Percentiles rank a stretch among this genome's conserved stretches.
These are phyloP conservation scores for Scartelaos histophorus DNA, from an alignment of 2,113 vertebrate genomes.

Conservation along the genomic window DNA sequence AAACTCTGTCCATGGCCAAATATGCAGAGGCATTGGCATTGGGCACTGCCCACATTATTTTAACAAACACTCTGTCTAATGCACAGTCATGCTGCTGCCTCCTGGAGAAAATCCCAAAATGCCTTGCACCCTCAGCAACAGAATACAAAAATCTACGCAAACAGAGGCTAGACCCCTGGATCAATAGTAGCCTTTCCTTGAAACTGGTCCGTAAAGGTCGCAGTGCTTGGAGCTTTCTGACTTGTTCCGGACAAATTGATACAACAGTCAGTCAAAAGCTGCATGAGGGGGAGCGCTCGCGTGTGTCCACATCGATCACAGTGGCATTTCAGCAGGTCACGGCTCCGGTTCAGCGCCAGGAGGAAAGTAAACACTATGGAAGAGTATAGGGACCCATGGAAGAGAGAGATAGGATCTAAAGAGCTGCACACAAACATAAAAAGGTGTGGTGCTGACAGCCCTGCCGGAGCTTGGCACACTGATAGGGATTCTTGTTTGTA, in stretches of 20 bases:
- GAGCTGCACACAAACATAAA: not conserved
- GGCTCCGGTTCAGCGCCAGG: not conserved
- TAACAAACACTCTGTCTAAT: not conserved
- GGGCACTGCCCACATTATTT: not conserved
- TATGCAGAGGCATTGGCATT: not conserved
- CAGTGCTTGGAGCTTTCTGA: not conserved
- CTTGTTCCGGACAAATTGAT: slow-evolving; percentile 12
- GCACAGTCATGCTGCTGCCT: slow-evolving; percentile 5
- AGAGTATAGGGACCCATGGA: not conserved
- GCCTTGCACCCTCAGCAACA: not conserved
- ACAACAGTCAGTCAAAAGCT: slow-evolving; percentile 10
- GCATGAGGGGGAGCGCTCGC: not conserved
- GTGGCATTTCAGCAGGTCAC: slow-evolving; percentile 8
- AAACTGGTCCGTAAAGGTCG: slow-evolving; percentile 2
- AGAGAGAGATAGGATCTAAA: slow-evolving; percentile 1
- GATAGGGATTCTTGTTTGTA: not conserved
- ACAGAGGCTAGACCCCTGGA: not conserved
- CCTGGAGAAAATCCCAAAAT: slow-evolving; percentile 5
- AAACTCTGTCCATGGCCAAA: not conserved
- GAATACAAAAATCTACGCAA: slow-evolving; percentile 7
- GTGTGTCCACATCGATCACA: slow-evolving; percentile 7
- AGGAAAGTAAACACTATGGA: slow-evolving; percentile 8
- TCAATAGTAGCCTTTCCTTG: slow-evolving; percentile 5
- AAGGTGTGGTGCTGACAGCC: not conserved
- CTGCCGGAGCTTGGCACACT: not conserved